Percentiles rank a stretch among this genome's conserved stretches.
These are phyloP conservation scores for Forbesichthys papilliferus DNA, from an alignment of 2,113 vertebrate genomes.

Conservation along the genomic window DNA sequence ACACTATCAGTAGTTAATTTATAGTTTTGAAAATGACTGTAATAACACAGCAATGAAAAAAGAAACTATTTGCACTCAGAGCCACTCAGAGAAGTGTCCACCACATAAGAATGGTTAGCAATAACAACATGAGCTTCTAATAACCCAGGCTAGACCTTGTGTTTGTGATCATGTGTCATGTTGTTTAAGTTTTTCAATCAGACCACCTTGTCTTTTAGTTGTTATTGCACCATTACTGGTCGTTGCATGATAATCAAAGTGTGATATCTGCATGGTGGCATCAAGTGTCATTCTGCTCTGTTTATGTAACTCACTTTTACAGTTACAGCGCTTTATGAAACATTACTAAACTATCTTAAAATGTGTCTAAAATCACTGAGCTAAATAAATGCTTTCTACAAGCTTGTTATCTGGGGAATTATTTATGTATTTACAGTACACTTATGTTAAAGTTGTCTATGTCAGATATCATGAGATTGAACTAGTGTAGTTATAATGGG, in stretches of 20 bases:
- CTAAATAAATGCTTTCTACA: constrained; percentile 22
- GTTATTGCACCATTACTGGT: neutral
- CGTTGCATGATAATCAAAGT: neutral
- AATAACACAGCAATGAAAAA: neutral
- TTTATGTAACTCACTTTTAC: constrained; percentile 1
- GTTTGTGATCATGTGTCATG: neutral
- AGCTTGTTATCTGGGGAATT: constrained; percentile 22
- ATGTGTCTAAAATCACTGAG: neutral
- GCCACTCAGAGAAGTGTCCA: neutral
- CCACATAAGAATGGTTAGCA: too few species aligned
- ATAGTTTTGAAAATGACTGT: constrained; percentile 22
- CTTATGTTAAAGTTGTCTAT: constrained; percentile 37
- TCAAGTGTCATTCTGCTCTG: neutral
- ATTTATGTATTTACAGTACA: constrained; percentile 32
- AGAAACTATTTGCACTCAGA: neutral
- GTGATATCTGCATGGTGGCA: neutral
- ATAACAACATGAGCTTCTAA: too few species aligned
- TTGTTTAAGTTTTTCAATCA: neutral
- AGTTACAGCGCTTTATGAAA: neutral
- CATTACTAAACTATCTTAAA: too few species aligned
- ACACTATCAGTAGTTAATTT: constrained; percentile 12
- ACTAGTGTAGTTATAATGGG: too few species aligned
- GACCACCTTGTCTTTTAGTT: neutral
- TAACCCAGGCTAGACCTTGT: too few species aligned
- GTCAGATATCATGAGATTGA: neutral